These are phyloP conservation scores for Anticlea derivata DNA, from an alignment of 2,888 invertebrate genomes.

Conservation along the genomic window DNA sequence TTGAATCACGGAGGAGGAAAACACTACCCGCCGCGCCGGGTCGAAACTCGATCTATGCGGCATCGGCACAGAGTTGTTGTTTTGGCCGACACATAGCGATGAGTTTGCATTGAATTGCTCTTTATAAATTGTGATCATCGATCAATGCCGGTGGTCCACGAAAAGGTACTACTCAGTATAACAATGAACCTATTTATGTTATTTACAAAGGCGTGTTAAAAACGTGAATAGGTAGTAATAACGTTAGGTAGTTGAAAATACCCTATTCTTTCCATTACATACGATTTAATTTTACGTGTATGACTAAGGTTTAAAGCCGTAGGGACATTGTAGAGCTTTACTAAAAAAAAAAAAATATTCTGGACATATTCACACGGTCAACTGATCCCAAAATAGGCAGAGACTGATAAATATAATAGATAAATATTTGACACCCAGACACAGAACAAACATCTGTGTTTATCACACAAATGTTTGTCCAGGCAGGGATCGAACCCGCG, in stretches of 20 bases:
- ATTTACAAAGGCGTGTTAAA: neutral
- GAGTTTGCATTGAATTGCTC: slow-evolving; percentile 36
- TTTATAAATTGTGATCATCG: slow-evolving; percentile 34
- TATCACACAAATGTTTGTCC: no score
- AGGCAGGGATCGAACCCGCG: no score
- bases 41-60: slow-evolving; percentile 38
- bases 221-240: no score
- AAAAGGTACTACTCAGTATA: slow-evolving; percentile 7
- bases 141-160: slow-evolving; percentile 23
- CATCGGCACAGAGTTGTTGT: slow-evolving; percentile 30
- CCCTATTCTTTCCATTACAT: no score
- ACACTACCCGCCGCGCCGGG: slow-evolving; percentile 36
- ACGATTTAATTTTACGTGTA: no score
- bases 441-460: no score
- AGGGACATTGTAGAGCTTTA: neutral
- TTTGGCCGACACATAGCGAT: slow-evolving; percentile 35
- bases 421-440: no score
- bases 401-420: no score
- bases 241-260: no score
- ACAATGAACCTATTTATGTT: slow-evolving; percentile 5
- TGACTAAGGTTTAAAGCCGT: neutral
- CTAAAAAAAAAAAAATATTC: no score
- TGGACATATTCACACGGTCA: no score
- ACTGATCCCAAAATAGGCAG: no score
- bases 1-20: slow-evolving; percentile 40